These are phyloP conservation scores for Xestia ashworthii DNA, from an alignment of 2,888 invertebrate genomes.

Conservation along the genomic window DNA sequence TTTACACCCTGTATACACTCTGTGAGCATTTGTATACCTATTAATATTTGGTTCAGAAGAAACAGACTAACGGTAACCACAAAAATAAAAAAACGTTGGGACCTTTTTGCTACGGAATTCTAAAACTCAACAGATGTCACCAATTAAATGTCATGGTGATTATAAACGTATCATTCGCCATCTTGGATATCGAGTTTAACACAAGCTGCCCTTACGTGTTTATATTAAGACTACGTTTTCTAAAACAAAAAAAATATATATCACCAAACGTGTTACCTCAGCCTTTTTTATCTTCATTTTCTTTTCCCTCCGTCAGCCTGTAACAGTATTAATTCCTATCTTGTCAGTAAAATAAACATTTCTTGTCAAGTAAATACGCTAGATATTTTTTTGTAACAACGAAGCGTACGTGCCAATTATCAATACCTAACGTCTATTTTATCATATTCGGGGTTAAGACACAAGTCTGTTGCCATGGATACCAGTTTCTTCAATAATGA, in stretches of 20 bases:
- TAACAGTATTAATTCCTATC: constrained; percentile 36
- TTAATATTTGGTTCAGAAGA: not conserved
- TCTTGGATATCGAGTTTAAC: too few relatives aligned
- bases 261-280: not conserved
- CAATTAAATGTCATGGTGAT: not conserved
- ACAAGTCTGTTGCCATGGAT: not conserved
- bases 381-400: constrained; percentile 10
- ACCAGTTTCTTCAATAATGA: not conserved
- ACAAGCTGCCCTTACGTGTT: not conserved
- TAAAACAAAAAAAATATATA: constrained; percentile 20
- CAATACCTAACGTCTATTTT: not conserved
- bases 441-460: not conserved
- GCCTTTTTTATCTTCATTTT: not conserved
- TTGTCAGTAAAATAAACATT: constrained; percentile 40
- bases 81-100: not conserved
- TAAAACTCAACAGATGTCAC: not conserved
- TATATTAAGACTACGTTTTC: not conserved
- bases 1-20: too few relatives aligned
- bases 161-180: not conserved
- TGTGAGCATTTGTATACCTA: too few relatives aligned
- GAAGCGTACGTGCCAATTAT: constrained; percentile 15
- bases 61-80: not conserved
- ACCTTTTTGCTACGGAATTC: not conserved
- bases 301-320: not conserved
- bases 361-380: constrained; percentile 8